A percentile compares a stretch with the other conserved stretches of the same genome.
Conservation (phyloP, 2,797 vertebrate genomes). For the Steatocranus sp. region DNA sequence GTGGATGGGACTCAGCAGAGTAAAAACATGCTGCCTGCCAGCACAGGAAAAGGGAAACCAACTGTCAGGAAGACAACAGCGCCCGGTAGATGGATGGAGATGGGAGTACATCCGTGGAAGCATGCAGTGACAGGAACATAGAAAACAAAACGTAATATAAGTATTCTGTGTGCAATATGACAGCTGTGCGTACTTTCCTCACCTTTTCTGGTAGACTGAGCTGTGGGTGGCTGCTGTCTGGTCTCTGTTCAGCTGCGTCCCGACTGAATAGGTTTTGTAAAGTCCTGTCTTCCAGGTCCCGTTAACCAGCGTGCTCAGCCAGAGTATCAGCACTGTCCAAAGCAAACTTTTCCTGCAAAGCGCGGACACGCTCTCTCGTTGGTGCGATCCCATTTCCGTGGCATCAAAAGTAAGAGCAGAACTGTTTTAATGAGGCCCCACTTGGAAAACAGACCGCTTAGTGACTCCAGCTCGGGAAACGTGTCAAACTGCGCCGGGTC, state of each 20-base stretch:
- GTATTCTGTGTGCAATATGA: not conserved
- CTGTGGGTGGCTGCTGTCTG: slow-evolving; percentile 52
- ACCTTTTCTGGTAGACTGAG: slow-evolving; percentile 76
- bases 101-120: slow-evolving; percentile 20
- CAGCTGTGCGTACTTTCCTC: not conserved
- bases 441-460: not conserved
- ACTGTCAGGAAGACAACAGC: slow-evolving; percentile 64
- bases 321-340: slow-evolving; percentile 62
- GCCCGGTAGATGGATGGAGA: slow-evolving; percentile 57
- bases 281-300: slow-evolving; percentile 79
- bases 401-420: slow-evolving; percentile 32
- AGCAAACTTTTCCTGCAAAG: slow-evolving; percentile 60
- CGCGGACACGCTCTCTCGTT: slow-evolving; percentile 55
- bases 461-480: slow-evolving; percentile 11
- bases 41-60: slow-evolving; percentile 73
- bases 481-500: slow-evolving; percentile 48
- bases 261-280: slow-evolving; percentile 65
- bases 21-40: slow-evolving; percentile 39
- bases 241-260: slow-evolving; percentile 60
- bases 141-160: not conserved
- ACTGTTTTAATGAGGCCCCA: slow-evolving; percentile 23
- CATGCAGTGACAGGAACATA: not conserved
- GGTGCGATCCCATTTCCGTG: slow-evolving; percentile 66
- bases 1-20: slow-evolving; percentile 22
- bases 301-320: slow-evolving; percentile 53